Evolutionary conservation across 2,113 vertebrate genomes (phyloP).

Genomic region (Ophiodon elongatus): DNA sequence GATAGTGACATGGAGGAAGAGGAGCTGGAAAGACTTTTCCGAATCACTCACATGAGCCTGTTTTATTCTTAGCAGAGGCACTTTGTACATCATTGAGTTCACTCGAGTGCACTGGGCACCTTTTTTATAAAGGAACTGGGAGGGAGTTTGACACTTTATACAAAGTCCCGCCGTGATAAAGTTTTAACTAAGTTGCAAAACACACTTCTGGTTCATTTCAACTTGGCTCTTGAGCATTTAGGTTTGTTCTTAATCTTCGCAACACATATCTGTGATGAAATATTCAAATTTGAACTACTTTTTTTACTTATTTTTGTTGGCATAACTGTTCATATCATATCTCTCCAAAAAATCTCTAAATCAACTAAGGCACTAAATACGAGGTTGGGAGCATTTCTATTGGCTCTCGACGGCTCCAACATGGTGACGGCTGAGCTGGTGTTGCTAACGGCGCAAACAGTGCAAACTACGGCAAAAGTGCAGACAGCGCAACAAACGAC

Average conservation of each 20-base stretch:
- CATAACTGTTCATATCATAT: background rate
- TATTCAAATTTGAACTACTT: background rate
- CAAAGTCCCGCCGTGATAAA: background rate
- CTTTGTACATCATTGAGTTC: constrained; percentile 49
- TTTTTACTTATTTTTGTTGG: background rate
- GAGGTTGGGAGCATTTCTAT: too few relatives aligned
- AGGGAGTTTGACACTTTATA: background rate
- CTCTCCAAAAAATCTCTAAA: background rate
- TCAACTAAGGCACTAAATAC: background rate
- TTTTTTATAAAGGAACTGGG: constrained; percentile 11
- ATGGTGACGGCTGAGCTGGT: too few relatives aligned
- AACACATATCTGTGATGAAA: background rate
- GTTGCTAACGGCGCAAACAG: too few relatives aligned
- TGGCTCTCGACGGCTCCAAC: too few relatives aligned
- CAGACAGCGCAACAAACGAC: background rate
- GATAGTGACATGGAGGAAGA: constrained; percentile 78
- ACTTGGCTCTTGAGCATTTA: background rate
- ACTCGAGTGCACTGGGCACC: constrained; percentile 50
- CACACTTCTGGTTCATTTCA: background rate
- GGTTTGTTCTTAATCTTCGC: background rate
- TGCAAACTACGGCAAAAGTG: background rate
- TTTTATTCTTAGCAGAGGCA: constrained; percentile 70
- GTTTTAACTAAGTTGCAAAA: background rate
- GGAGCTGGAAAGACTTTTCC: constrained; percentile 48
- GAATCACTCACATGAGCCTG: constrained; percentile 63